Evolutionary conservation across 2,888 invertebrate genomes (phyloP).

Genomic region (Actias luna): DNA sequence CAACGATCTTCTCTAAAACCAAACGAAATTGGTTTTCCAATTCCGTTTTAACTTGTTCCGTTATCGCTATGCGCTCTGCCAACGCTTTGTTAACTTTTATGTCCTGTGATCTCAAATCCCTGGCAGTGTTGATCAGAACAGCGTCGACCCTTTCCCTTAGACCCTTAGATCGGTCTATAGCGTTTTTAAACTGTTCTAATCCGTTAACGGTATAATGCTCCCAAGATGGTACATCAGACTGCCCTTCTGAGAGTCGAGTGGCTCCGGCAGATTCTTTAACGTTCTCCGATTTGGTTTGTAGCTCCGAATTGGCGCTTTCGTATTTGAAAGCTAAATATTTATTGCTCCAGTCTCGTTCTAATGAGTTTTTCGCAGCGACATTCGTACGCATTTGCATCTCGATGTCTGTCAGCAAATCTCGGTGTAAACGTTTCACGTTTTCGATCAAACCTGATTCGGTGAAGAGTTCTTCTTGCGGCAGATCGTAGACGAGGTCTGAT

Average conservation of each 20-base stretch:
- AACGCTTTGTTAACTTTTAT: slow-evolving; percentile 89
- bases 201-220: slow-evolving; percentile 89
- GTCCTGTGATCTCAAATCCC: slow-evolving; percentile 91
- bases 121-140: slow-evolving; percentile 87
- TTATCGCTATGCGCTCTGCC: slow-evolving; percentile 86
- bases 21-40: slow-evolving; percentile 85
- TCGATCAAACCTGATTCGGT: slow-evolving; percentile 87
- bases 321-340: slow-evolving; percentile 90
- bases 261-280: slow-evolving; percentile 91
- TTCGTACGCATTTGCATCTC: slow-evolving; percentile 87
- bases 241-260: slow-evolving; percentile 89
- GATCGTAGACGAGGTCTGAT: slow-evolving; percentile 87
- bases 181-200: slow-evolving; percentile 87
- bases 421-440: slow-evolving; percentile 84
- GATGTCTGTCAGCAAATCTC: slow-evolving; percentile 85
- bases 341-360: slow-evolving; percentile 95
- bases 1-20: slow-evolving; percentile 68
- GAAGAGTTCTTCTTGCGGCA: slow-evolving; percentile 87
- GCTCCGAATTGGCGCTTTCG: slow-evolving; percentile 86
- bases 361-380: slow-evolving; percentile 87
- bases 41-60: slow-evolving; percentile 86
- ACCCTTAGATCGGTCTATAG: slow-evolving; percentile 86
- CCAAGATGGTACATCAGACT: slow-evolving; percentile 92
- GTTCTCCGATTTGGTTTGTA: slow-evolving; percentile 85
- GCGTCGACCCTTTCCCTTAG: slow-evolving; percentile 88